Base-by-base conservation (phyloP, 2,888 invertebrate species). In the Lasioglossum malachurum region DNA sequence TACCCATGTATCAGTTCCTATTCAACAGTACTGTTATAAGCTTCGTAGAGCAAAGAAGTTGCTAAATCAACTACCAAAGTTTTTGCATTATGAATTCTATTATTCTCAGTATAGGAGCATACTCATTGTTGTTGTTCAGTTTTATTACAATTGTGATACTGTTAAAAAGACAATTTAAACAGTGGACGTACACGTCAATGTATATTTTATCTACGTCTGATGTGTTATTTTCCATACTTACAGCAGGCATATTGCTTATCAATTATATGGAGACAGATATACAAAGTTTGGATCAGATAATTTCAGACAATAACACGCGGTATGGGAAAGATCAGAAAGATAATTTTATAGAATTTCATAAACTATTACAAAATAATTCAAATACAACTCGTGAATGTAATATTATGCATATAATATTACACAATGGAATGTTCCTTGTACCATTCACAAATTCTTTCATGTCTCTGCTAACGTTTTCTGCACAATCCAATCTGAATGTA, bases 401-500 rank as follows among this genome's bases (percentile, higher is more conserved):
- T 69, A 88, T 88, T 14, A 88, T 78, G 57, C 89, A 90, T n/a
- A 78, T 92, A 46, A 53, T 94, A n/a, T 88, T 92, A 85, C 92
- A 94, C 12, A 94, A 94, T 84, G 92, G 93, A n/a, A 89, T 93
- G 85, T 92, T 95, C 82, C 78, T 95, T 12, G 89, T 94, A 14
- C 94, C 95, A 69, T 93, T 95, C 57, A 90, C 92, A 53, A 95
- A 95, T 83, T 93, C 94, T 4, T 95, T 95, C 80, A 60, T 93
- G n/a, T 95, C 95, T 4, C 80, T 94, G 12, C 10, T 95, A 16
- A 91, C 91, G n/a, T 93, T 93, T 72, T 93, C 92, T 4, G 53
- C 91, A 10, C 92, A 93, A 83, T 93, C 91, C 80, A 89, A 92
- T 83, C 80, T 87, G 23, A 90, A 88, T 53, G 80, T 92, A n/a